Evolutionary conservation across 2,113 vertebrate genomes (phyloP), one percentile per base, ranked within the genome.

Genomic region (Callipepla squamata): DNA sequence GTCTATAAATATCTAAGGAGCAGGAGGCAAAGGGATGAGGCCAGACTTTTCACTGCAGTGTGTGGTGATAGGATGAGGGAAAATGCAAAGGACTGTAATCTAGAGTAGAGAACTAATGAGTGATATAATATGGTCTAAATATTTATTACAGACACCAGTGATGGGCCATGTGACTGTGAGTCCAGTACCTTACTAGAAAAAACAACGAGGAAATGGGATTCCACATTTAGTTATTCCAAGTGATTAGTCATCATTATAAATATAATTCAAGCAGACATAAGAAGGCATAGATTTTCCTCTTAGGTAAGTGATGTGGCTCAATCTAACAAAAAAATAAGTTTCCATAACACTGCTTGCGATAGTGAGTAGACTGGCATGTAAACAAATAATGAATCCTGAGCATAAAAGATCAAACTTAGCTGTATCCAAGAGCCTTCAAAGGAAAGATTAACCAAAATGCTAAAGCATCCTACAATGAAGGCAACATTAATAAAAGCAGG

Each of bases 81-180:
- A 40, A 40, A 40, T 40, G 40, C 36, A 36, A 36, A 36, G 36
- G 36, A 36, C 36, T 36, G 69, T 42, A 76, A n/a, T 9, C 11
- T 26, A 23, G 4, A 85, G 13, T 28, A n/a, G 7, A 38, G 10
- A 26, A 19, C 6, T 48, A 20, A 17, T 17, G 13, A 73, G 45
- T 13, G 12, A 40, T 2, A 44, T 2, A n/a, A 9, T 10, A 47
- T 82, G 79, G 5, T 25, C 47, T 44, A 3, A 5, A 1, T 18
- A 8, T n/a, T 72, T 26, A 6, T 18, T 79, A 48, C 2, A 40
- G 74, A 21, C 51, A 53, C 11, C 44, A 69, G 36, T 22, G 23
- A 6, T 26, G 7, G 22, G 16, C 25, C 1, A 0, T 22, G 20
- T 30, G n/a, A n/a, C 51, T 42, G 28, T n/a, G 66, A 10, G 2